phyloP scores from a whole-genome alignment of 2,113 vertebrate species.

The Petrocephalus zakoni region DNA sequence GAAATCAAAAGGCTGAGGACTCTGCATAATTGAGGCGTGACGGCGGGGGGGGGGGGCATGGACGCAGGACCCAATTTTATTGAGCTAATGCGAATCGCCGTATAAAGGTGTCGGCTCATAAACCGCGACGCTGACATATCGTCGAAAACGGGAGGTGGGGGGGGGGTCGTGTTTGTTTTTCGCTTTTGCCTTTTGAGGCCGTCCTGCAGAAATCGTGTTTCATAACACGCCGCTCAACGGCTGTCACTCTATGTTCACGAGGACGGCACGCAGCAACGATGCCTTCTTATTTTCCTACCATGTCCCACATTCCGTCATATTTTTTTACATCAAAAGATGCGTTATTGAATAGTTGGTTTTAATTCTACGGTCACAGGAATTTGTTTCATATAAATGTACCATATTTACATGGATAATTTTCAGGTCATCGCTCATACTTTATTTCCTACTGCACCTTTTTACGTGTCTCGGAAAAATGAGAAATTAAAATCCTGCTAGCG shows the following conservation, averaged over 20 bases:
- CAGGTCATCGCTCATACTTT: neutral
- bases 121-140: conserved; percentile 40
- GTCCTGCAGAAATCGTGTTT: conserved; percentile 19
- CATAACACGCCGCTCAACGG: neutral
- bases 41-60: conserved; percentile 1
- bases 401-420: neutral
- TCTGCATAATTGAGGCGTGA: conserved; percentile 61
- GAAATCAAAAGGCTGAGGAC: conserved; percentile 61
- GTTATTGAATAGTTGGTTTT: neutral
- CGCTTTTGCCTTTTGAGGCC: conserved; percentile 15
- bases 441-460: neutral
- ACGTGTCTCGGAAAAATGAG: neutral
- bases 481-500: neutral
- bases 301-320: neutral
- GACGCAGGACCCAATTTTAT: conserved; percentile 41
- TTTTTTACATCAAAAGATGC: neutral
- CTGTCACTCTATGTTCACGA: conserved; percentile 1
- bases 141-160: conserved; percentile 15
- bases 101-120: conserved; percentile 54
- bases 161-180: conserved; percentile 44
- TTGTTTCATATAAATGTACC: neutral
- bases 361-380: neutral
- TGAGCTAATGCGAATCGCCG: conserved; percentile 51
- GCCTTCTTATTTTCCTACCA: neutral
- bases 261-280: neutral